Base-by-base conservation (phyloP, 2,797 vertebrate species). In the Karalla daura region DNA sequence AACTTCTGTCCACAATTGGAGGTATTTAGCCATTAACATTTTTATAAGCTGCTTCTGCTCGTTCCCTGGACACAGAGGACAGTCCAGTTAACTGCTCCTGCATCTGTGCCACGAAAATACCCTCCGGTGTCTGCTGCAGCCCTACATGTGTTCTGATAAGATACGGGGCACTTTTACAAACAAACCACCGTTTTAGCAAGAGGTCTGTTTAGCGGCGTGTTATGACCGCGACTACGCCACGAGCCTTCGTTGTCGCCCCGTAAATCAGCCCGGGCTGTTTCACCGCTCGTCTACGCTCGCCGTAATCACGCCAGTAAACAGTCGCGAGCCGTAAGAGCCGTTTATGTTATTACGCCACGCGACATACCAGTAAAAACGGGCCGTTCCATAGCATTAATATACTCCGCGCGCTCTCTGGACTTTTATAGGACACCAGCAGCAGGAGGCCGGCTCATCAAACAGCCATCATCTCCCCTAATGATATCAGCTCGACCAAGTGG, bases 381-480 rank as follows among this genome's bases (percentile, higher is more conserved):
- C 27, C 24, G 44, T 36, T 12, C n/a, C 70, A 79, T 11, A 24
- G 55, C 62, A 74, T 73, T 76, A 82, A 70, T 52, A 64, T 20
- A 66, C 27, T 44, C 24, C 1, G 3, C 40, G 51, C 35, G 61
- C 79, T 69, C 53, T 41, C 30, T 70, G 63, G 28, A 76, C 75
- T 76, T 86, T 81, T 76, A 85, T 74, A 63, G 67, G 83, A 84
- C 71, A 25, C 47, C 24, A 53, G 85, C 78, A 76, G 70, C 63
- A 83, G 49, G 56, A 83, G 69, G 52, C 66, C 74, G 78, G 76
- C 76, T 88, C 89, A 86, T 92, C 85, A 91, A 85, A 89, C 55
- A 61, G 64, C 61, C 84, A 89, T 90, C 81, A 89, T 86, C 86
- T 60, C 70, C 73, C 59, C 69, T 88, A 82, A 90, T 89, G 76